phyloP scores from a whole-genome alignment of 2,113 vertebrate genomes.

The Haemorhous mexicanus region DNA sequence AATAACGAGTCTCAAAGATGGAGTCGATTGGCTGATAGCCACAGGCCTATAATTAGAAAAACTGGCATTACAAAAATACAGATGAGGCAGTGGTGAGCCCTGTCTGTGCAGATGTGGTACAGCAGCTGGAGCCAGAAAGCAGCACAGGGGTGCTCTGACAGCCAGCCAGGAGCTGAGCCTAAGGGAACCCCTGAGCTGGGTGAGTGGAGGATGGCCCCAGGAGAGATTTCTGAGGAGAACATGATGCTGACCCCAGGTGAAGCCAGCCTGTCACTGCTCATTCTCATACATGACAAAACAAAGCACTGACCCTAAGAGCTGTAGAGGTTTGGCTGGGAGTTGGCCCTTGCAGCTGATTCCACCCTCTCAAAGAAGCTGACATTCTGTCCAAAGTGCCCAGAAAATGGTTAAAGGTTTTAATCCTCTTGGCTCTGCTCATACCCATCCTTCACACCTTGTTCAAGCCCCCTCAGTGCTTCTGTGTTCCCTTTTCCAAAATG shows the following conservation, averaged over 20 bases:
- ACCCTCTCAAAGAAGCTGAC: background rate
- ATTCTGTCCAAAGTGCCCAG: background rate
- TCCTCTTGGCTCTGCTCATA: background rate
- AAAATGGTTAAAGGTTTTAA: background rate
- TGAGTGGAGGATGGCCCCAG: fast-evolving
- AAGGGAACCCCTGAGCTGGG: background rate
- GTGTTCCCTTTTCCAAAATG: background rate
- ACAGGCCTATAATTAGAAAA: slow-evolving; percentile 18
- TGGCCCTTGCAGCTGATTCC: background rate
- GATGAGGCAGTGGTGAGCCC: background rate
- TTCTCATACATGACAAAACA: fast-evolving
- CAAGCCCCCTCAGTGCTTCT: background rate
- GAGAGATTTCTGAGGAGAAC: background rate
- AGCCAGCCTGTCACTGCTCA: background rate
- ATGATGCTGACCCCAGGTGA: fast-evolving
- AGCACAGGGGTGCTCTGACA: fast-evolving
- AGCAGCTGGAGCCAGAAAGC: background rate
- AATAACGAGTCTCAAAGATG: slow-evolving; percentile 31
- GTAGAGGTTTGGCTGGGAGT: background rate
- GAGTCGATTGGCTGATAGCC: slow-evolving; percentile 18
- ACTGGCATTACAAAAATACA: background rate
- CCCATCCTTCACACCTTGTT: background rate
- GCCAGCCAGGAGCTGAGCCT: background rate
- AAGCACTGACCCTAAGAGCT: background rate
- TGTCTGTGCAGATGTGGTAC: background rate